phyloP scores from a whole-genome alignment of 2,797 vertebrate species.

The Streptopelia turtur region DNA sequence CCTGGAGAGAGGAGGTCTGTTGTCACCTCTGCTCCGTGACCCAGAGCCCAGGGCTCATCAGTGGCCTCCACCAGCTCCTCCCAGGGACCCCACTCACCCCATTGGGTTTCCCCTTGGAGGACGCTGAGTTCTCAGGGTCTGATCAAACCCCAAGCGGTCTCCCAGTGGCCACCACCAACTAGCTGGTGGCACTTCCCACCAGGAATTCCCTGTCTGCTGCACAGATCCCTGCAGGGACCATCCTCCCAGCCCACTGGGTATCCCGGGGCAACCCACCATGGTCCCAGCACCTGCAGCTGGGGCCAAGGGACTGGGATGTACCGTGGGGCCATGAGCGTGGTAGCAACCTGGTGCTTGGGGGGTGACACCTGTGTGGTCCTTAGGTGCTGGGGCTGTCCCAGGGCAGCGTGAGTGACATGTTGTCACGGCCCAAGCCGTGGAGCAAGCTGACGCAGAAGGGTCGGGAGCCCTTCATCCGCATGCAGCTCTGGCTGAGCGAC shows the following conservation, averaged over 20 bases:
- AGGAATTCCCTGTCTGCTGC: background rate
- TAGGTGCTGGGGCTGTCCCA: slow-evolving; percentile 98
- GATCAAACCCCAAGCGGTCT: background rate
- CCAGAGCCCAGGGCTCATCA: background rate
- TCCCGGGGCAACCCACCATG: background rate
- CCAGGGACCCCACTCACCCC: background rate
- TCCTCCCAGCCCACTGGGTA: background rate
- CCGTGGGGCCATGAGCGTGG: fast-evolving
- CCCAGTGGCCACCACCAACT: background rate
- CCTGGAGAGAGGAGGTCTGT: background rate
- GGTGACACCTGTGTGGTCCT: background rate
- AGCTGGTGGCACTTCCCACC: background rate
- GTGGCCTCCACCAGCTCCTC: background rate
- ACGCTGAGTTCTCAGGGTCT: background rate
- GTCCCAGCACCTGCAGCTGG: background rate
- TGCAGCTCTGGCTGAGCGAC: slow-evolving; percentile 98
- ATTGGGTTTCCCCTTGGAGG: background rate
- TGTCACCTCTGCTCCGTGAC: fast-evolving
- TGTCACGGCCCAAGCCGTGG: slow-evolving; percentile 97
- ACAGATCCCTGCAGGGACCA: background rate
- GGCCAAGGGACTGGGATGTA: background rate
- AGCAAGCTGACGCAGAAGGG: slow-evolving; percentile 99
- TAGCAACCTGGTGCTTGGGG: background rate
- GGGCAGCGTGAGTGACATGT: slow-evolving; percentile 98
- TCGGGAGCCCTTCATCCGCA: slow-evolving; percentile 96